These are phyloP conservation scores for Rhineura floridana DNA, from an alignment of 2,113 vertebrate genomes.

Conservation along the genomic window DNA sequence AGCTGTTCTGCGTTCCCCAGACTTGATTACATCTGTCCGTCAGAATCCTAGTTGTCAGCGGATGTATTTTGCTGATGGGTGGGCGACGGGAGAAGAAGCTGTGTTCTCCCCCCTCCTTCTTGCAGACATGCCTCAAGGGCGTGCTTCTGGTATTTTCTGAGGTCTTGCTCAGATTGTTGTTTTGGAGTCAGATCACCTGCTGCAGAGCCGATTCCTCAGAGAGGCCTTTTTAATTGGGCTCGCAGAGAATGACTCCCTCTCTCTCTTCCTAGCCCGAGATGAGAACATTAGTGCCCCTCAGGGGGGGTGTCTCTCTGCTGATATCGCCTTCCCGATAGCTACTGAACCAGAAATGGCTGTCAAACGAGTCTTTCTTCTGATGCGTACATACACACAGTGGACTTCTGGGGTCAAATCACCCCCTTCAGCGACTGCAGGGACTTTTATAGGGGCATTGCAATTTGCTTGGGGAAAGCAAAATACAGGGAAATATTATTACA, in stretches of 20 bases:
- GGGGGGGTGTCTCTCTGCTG: neutral
- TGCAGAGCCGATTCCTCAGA: neutral
- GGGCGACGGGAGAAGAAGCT: neutral
- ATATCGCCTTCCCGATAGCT: neutral
- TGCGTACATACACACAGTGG: neutral
- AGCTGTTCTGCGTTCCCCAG: neutral
- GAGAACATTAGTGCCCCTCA: conserved; percentile 31
- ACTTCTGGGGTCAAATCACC: neutral
- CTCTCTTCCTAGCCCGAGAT: neutral
- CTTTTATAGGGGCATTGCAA: too few species aligned
- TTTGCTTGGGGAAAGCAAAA: too few species aligned
- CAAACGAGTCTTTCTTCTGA: conserved; percentile 6
- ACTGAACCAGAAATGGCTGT: neutral
- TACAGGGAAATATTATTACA: neutral
- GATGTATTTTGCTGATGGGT: neutral
- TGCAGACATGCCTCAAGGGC: neutral
- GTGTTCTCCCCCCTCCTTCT: neutral
- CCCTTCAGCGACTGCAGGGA: too few species aligned
- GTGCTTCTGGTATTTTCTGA: conserved; percentile 38
- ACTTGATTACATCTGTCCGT: neutral
- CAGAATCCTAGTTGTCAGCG: neutral
- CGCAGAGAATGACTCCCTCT: neutral
- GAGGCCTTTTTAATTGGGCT: conserved; percentile 49
- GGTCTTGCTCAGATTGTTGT: conserved; percentile 71
- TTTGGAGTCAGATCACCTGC: conserved; percentile 36